Evolutionary conservation across 2,888 invertebrate genomes (phyloP), one percentile per base, ranked within the genome.

Genomic region (Scaptomyza tumidula): DNA sequence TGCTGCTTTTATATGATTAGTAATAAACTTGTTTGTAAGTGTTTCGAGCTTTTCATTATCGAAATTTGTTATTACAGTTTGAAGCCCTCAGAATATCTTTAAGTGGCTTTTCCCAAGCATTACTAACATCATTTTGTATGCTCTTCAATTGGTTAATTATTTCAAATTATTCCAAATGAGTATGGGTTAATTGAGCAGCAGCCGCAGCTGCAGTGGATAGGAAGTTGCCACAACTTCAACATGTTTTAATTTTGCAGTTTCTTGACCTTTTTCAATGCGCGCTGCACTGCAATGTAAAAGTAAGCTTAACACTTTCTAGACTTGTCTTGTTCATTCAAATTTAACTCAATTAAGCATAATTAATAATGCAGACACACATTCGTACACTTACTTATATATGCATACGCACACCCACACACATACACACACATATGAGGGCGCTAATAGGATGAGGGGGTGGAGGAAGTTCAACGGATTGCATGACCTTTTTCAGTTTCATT

Each of bases 151-250:
- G 84, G 78, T 78, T 88, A 83, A 83, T 83, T 83, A 70, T 44
- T 52, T 65, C 24, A 77, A 88, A 83, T 83, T 88, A 86, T 83
- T 83, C 67, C 64, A 74, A 83, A 86, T 86, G 86, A 77, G 88
- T 78, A 66, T 72, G 81, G 78, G 80, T 86, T 74, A 88, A 88
- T 80, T 83, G 78, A 54, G 58, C 2, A 37, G 59, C 6, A 14
- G 61, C 31, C 33, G 61, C 6, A n/a, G 61, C 27, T 16, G 56
- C 54, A 41, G 48, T 55, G 11, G 41, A 10, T 16, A 45, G 31
- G 45, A 74, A 61, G 49, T 55, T 52, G 13, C 50, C 45, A 24
- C 46, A 13, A n/a, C 11, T 16, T 37, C 16, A 44, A 7, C 10
- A 29, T 27, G 24, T 24, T 10, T 49, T 24, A 31, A 9, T 41